Conservation (phyloP, 2,113 vertebrate species). For the Calyptomena viridis region DNA sequence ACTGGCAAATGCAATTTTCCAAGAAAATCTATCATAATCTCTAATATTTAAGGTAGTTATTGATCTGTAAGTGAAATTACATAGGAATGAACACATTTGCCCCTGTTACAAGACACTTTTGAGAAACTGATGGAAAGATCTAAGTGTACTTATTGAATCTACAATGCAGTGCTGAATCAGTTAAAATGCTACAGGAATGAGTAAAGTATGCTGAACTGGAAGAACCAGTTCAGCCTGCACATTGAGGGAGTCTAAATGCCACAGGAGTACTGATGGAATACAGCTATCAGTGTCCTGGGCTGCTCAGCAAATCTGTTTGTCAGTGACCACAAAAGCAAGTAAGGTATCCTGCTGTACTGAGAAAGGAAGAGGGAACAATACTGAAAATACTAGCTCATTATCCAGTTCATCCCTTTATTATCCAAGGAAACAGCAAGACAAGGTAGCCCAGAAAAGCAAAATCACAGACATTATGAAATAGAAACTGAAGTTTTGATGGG, state of each 20-base stretch:
- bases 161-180: background rate
- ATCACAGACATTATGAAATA: background rate
- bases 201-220: background rate
- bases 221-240: background rate
- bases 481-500: background rate
- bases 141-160: background rate
- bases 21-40: background rate
- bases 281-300: background rate
- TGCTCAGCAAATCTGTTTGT: background rate
- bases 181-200: background rate
- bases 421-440: background rate
- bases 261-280: background rate
- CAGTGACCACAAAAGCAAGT: background rate
- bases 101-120: background rate
- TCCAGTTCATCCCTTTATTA: background rate
- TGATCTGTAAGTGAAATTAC: background rate
- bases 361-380: background rate
- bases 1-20: background rate
- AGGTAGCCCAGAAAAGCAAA: background rate
- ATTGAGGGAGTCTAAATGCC: background rate
- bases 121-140: background rate
- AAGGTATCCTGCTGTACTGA: background rate
- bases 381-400: background rate
- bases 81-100: background rate
- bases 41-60: background rate